These are phyloP conservation scores for Nemotelus nigrinus DNA, from an alignment of 2,888 invertebrate species.

Conservation along the genomic window DNA sequence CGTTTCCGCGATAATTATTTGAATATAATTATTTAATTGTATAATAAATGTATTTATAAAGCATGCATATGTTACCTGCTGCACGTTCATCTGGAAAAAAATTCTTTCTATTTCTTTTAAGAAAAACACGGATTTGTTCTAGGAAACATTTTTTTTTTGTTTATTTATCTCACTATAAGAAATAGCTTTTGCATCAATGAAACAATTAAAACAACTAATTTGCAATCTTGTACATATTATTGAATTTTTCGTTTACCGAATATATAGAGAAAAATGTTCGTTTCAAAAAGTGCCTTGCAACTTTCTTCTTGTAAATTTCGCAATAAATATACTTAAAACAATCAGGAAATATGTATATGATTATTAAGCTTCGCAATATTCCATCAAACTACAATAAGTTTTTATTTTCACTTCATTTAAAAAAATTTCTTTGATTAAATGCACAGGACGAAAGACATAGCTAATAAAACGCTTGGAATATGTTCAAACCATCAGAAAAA, in stretches of 20 bases:
- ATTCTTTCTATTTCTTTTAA: background rate
- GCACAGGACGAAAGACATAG: conserved; percentile 40
- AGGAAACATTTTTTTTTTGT: conserved; percentile 28
- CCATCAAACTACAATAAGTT: conserved; percentile 33
- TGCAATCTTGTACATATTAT: conserved; percentile 10
- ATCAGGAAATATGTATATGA: conserved; percentile 27
- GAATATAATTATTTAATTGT: too few species aligned
- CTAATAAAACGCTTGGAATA: conserved; percentile 39
- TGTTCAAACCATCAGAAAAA: conserved; percentile 45
- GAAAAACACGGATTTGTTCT: conserved; percentile 18
- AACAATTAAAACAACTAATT: conserved; percentile 22
- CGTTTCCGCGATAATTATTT: too few species aligned
- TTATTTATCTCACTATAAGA: conserved; percentile 35
- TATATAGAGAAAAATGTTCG: conserved; percentile 1
- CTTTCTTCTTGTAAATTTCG: conserved; percentile 25
- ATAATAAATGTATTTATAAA: too few species aligned
- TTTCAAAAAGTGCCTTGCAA: background rate
- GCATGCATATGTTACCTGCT: too few species aligned
- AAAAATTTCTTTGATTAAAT: conserved; percentile 31
- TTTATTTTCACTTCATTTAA: conserved; percentile 6
- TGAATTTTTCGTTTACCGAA: background rate
- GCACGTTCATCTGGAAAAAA: background rate
- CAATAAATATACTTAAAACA: conserved; percentile 34
- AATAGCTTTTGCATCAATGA: conserved; percentile 15
- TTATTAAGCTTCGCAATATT: conserved; percentile 32